A percentile compares a stretch with the other conserved stretches of the same genome.
phyloP scores from a whole-genome alignment of 1,140 invertebrate genomes.

The Adoxophyes honmai region DNA sequence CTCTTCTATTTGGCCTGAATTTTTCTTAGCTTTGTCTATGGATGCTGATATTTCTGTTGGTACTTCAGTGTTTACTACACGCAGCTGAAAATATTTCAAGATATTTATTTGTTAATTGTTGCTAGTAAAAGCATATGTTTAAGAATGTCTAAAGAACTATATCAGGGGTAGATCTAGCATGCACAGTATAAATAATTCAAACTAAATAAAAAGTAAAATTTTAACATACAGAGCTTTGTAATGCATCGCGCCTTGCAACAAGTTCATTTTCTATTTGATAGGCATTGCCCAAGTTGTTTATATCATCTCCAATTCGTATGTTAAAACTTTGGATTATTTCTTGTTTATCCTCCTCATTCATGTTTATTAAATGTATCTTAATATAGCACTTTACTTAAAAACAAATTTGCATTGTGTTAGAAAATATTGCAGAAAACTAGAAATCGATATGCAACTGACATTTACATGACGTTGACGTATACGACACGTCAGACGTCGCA shows the following conservation, averaged over 20 bases:
- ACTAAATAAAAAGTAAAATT: slow-evolving; percentile 5
- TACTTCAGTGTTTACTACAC: slow-evolving; percentile 57
- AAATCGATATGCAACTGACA: too few species aligned
- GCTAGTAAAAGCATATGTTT: neutral
- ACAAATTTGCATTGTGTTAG: neutral
- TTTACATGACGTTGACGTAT: too few species aligned
- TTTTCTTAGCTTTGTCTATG: slow-evolving; percentile 59
- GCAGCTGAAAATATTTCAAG: slow-evolving; percentile 42
- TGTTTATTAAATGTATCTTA: slow-evolving; percentile 23
- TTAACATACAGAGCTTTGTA: slow-evolving; percentile 51
- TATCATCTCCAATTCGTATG: slow-evolving; percentile 52
- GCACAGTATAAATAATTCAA: neutral
- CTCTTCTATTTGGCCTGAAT: slow-evolving; percentile 55
- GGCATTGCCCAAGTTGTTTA: slow-evolving; percentile 43
- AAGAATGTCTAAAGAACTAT: neutral
- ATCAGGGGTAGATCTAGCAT: too few species aligned
- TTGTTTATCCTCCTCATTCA: slow-evolving; percentile 50
- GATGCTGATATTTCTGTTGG: slow-evolving; percentile 60
- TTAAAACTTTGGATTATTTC: slow-evolving; percentile 51
- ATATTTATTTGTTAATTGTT: neutral
- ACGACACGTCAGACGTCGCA: too few species aligned
- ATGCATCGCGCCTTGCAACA: slow-evolving; percentile 31
- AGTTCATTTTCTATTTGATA: slow-evolving; percentile 49
- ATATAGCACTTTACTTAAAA: neutral
- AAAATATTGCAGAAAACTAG: too few species aligned